phyloP scores from a whole-genome alignment of 2,888 invertebrate genomes.

The Pristionchus mayeri region DNA sequence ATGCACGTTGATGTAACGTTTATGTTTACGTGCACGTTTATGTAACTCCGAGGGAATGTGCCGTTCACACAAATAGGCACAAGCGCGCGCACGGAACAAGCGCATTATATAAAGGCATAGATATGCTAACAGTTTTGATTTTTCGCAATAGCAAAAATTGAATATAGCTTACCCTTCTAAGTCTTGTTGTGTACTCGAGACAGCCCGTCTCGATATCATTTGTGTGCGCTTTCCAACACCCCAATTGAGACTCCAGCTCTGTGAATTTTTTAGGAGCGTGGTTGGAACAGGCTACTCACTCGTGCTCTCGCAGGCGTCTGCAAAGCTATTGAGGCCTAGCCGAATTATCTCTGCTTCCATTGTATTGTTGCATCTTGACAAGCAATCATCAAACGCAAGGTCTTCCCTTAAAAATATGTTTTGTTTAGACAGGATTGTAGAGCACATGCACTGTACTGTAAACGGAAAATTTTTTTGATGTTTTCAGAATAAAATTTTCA shows the following conservation, averaged over 20 bases:
- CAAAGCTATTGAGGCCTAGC: neutral
- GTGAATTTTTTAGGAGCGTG: too few relatives aligned
- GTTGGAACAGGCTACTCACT: neutral
- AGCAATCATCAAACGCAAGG: slow-evolving; percentile 38
- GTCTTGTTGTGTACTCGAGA: neutral
- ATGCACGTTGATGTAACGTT: too few relatives aligned
- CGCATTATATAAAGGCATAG: too few relatives aligned
- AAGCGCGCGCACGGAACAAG: too few relatives aligned
- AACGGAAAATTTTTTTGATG: too few relatives aligned
- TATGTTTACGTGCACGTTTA: too few relatives aligned
- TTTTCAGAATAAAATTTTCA: too few relatives aligned
- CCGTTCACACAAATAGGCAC: too few relatives aligned
- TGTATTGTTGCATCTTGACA: slow-evolving; percentile 30
- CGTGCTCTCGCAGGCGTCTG: slow-evolving; percentile 11
- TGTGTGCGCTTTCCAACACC: neutral
- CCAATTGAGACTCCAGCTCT: slow-evolving; percentile 1
- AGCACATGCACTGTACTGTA: too few relatives aligned
- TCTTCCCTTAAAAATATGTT: slow-evolving; percentile 9
- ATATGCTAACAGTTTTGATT: too few relatives aligned
- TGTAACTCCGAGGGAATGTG: too few relatives aligned
- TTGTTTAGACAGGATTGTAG: neutral
- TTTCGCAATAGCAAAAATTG: neutral
- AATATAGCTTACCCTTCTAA: neutral
- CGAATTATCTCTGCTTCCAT: slow-evolving; percentile 40
- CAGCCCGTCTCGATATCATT: neutral